phyloP scores from a whole-genome alignment of 2,113 vertebrate genomes.

The Sula dactylatra region DNA sequence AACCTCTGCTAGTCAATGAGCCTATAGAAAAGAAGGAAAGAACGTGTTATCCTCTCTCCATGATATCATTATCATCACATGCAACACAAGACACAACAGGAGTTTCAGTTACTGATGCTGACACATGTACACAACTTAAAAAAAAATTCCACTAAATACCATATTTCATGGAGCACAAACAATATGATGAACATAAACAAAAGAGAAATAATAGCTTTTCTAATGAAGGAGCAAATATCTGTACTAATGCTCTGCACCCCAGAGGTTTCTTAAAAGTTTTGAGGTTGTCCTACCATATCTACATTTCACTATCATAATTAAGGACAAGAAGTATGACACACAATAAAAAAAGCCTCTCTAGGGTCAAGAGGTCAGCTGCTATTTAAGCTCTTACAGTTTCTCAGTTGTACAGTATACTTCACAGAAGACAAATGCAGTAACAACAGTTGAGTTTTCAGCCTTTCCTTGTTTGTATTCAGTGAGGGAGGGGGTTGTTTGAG shows the following conservation, averaged over 20 bases:
- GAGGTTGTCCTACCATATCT: neutral
- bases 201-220: neutral
- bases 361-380: neutral
- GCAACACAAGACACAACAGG: neutral
- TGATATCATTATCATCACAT: neutral
- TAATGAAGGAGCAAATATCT: neutral
- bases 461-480: neutral
- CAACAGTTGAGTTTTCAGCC: neutral
- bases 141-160: neutral
- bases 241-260: neutral
- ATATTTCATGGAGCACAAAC: neutral
- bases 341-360: fast-evolving
- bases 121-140: neutral
- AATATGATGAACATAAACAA: neutral
- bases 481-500: neutral
- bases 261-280: neutral
- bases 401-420: neutral
- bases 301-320: neutral
- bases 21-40: neutral
- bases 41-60: neutral
- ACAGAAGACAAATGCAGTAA: neutral
- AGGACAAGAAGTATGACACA: neutral
- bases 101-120: neutral
- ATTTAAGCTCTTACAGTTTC: neutral
- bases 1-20: neutral